A percentile compares a stretch with the other conserved stretches of the same genome.
Evolutionary conservation across 2,113 vertebrate species (phyloP).

Genomic region (Cynopterus brachyotis): DNA sequence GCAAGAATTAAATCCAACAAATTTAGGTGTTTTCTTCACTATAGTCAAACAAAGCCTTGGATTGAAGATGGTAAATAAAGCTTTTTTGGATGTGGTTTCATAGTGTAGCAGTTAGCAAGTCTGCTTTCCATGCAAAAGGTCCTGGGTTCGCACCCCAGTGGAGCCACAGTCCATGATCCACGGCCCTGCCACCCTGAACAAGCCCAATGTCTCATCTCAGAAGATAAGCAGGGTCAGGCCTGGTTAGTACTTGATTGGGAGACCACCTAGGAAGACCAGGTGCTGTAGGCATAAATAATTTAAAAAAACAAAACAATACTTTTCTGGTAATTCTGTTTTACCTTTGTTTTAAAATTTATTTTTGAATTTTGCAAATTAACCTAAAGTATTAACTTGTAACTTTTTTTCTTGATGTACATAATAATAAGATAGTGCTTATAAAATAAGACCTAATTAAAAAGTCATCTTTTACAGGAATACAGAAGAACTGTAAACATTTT

Average conservation of each 20-base stretch:
- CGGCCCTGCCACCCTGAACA: too few relatives aligned
- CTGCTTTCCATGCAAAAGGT: too few relatives aligned
- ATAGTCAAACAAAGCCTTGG: neutral
- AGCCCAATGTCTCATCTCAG: too few relatives aligned
- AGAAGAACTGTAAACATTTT: neutral
- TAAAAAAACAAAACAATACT: neutral
- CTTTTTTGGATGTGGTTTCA: neutral
- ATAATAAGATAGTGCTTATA: neutral
- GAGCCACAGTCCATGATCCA: too few relatives aligned
- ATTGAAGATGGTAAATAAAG: neutral
- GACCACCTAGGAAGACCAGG: too few relatives aligned
- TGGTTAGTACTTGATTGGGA: too few relatives aligned
- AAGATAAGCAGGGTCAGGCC: too few relatives aligned
- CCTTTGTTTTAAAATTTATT: neutral
- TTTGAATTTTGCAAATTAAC: neutral
- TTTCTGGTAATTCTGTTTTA: constrained; percentile 6
- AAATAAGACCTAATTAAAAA: neutral
- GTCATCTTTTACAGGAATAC: neutral
- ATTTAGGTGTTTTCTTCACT: neutral
- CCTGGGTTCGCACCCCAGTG: too few relatives aligned
- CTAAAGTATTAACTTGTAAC: neutral
- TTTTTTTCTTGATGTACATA: neutral
- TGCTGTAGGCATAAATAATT: too few relatives aligned
- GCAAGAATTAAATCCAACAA: neutral
- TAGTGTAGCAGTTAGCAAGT: too few relatives aligned